Evolutionary conservation across 2,888 invertebrate genomes (phyloP).

Genomic region (Cotesia congregata): DNA sequence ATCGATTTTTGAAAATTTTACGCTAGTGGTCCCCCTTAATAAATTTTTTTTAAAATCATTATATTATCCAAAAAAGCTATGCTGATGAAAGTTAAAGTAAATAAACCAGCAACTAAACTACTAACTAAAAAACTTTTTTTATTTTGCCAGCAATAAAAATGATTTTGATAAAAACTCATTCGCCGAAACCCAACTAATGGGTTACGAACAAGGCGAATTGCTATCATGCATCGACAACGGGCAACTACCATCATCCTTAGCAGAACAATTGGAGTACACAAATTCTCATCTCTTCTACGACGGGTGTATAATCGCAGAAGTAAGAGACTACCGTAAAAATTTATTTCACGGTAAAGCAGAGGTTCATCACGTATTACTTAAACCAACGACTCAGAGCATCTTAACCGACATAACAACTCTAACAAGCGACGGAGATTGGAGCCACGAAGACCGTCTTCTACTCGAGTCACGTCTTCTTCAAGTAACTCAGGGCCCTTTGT

Average conservation of each 20-base stretch:
- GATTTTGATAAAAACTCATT: conserved; percentile 76
- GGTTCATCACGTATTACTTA: conserved; percentile 88
- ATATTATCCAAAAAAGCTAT: too few relatives aligned
- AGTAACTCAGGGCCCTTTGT: conserved; percentile 88
- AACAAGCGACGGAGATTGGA: conserved; percentile 74
- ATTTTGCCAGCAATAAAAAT: conserved; percentile 62
- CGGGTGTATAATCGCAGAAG: conserved; percentile 92
- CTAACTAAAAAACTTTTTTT: conserved; percentile 51
- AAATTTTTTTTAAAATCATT: too few relatives aligned
- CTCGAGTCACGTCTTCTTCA: conserved; percentile 89
- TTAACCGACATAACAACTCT: conserved; percentile 68
- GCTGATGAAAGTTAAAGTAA: not conserved
- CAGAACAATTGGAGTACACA: conserved; percentile 86
- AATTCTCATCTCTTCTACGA: conserved; percentile 90
- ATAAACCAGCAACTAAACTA: not conserved
- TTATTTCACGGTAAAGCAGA: conserved; percentile 84
- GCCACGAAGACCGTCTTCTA: conserved; percentile 81
- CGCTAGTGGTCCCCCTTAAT: too few relatives aligned
- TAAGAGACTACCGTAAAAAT: conserved; percentile 89
- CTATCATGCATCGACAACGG: conserved; percentile 91
- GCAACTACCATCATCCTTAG: conserved; percentile 88
- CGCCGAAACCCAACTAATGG: conserved; percentile 82
- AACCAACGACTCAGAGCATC: conserved; percentile 81
- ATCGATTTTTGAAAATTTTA: too few relatives aligned
- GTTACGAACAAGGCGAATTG: conserved; percentile 91